Evolutionary conservation across 1,140 invertebrate species (phyloP).

Genomic region (Mylabris phalerata): DNA sequence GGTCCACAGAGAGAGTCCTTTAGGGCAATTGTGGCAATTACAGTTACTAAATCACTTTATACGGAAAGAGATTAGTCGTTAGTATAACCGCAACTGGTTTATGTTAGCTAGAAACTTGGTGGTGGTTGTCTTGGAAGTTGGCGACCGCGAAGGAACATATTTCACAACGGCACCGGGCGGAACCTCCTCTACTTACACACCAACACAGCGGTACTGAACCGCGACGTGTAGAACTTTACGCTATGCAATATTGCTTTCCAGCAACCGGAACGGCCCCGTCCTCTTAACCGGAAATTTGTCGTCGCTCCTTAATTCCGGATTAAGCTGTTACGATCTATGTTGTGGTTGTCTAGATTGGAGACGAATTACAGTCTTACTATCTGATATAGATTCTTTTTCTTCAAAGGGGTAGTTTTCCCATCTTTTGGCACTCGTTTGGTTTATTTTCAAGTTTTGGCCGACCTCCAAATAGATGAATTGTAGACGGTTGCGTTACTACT

Average conservation of each 20-base stretch:
- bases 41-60: slow-evolving; percentile 28
- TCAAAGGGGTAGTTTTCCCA: slow-evolving; percentile 9
- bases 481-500: slow-evolving; percentile 7
- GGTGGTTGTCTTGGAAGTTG: slow-evolving; percentile 19
- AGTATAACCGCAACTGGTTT: slow-evolving; percentile 19
- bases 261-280: no score
- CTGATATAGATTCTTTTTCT: slow-evolving; percentile 24
- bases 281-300: no score
- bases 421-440: slow-evolving; percentile 13
- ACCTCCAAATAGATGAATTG: slow-evolving; percentile 32
- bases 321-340: no score
- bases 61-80: slow-evolving; percentile 27
- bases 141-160: slow-evolving; percentile 32
- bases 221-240: slow-evolving; percentile 19
- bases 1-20: no score
- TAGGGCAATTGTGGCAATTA: slow-evolving; percentile 27
- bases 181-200: slow-evolving; percentile 9
- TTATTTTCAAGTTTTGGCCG: slow-evolving; percentile 24
- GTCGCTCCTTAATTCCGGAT: no score
- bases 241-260: not conserved
- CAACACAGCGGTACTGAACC: slow-evolving; percentile 13
- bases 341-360: no score
- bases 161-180: slow-evolving; percentile 26
- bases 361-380: slow-evolving; percentile 12
- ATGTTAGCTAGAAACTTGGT: not conserved